Percentiles rank a stretch among this genome's conserved stretches.
phyloP scores from a whole-genome alignment of 1,140 invertebrate genomes.

The Drosophila orena region DNA sequence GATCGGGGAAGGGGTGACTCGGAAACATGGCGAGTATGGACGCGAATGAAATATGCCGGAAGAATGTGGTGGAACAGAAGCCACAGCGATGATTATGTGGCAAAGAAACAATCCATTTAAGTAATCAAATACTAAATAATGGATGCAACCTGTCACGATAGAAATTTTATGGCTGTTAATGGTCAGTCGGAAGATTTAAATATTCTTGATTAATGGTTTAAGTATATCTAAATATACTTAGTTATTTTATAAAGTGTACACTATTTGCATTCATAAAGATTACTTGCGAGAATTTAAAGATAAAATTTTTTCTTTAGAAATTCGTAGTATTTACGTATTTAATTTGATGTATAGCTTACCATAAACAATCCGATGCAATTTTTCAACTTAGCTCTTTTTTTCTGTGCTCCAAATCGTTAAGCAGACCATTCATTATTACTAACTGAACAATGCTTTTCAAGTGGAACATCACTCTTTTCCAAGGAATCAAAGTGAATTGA shows the following conservation, averaged over 20 bases:
- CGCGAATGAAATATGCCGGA: conserved; percentile 37
- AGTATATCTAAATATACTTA: no score
- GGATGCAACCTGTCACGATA: conserved; percentile 23
- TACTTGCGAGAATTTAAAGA: no score
- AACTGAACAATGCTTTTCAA: background rate
- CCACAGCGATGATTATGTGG: conserved; percentile 43
- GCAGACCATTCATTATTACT: background rate
- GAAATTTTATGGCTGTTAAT: no score
- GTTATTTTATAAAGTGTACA: no score
- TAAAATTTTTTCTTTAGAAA: no score
- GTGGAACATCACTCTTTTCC: background rate
- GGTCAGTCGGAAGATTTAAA: background rate
- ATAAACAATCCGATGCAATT: no score
- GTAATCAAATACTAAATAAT: conserved; percentile 47
- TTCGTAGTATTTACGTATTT: no score
- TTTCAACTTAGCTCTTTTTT: background rate
- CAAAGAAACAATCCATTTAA: conserved; percentile 38
- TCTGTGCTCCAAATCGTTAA: background rate
- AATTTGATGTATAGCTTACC: no score
- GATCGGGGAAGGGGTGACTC: background rate
- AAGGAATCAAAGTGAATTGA: background rate
- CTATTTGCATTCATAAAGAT: no score
- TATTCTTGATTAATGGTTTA: background rate
- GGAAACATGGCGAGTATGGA: conserved; percentile 6
- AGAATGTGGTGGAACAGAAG: conserved; percentile 6